A percentile compares a stretch with the other conserved stretches of the same genome.
These are phyloP conservation scores for Lepidocyrtinus sp. DNA, from an alignment of 2,888 invertebrate genomes.

Conservation along the genomic window DNA sequence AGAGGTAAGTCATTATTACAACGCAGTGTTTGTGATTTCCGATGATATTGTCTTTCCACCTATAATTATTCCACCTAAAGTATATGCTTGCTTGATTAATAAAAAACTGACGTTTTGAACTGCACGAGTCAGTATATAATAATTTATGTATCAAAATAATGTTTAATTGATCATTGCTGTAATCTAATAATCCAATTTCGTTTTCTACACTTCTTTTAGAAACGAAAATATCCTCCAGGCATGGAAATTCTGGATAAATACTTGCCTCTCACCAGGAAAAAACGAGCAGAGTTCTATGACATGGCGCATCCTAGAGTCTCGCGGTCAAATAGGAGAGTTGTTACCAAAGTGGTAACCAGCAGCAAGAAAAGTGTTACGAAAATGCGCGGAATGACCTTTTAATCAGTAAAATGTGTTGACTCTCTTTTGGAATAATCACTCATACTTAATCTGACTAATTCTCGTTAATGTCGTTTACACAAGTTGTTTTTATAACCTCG, in stretches of 20 bases:
- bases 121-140: no score
- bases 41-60: constrained; percentile 9
- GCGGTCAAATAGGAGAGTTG: constrained; percentile 32
- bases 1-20: constrained; percentile 36
- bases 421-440: no score
- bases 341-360: constrained; percentile 47
- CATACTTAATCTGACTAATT: no score
- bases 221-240: constrained; percentile 80
- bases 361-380: constrained; percentile 42
- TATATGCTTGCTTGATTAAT: no score
- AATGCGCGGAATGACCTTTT: constrained; percentile 58
- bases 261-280: constrained; percentile 63
- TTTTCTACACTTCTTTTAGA: constrained; percentile 75
- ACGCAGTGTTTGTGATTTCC: no score
- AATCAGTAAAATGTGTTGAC: no score
- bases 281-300: constrained; percentile 64
- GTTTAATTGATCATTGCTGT: no score
- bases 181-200: no score
- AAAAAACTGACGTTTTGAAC: no score
- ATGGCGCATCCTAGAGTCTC: constrained; percentile 45
- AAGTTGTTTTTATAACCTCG: no score
- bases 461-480: no score
- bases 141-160: no score
- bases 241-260: constrained; percentile 73
- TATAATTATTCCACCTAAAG: not conserved